Evolutionary conservation across 2,113 vertebrate genomes (phyloP), one percentile per base, ranked within the genome.

Genomic region (Ramphastos sulfuratus): DNA sequence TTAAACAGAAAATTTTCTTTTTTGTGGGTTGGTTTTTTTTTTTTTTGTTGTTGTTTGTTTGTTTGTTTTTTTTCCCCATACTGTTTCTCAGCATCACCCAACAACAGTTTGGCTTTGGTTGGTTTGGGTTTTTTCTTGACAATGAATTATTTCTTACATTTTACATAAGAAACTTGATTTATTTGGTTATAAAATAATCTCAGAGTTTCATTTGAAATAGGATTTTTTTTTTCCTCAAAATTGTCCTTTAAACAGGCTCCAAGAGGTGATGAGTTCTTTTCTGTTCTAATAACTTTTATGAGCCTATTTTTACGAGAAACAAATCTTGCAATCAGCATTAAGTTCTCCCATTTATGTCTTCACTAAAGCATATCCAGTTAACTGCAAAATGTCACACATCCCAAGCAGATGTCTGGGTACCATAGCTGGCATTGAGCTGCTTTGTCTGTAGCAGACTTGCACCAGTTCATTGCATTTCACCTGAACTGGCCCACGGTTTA

Each of bases 211-310:
- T 85, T 87, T 25, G 28, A 81, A 85, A 90, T 7, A 71, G 13
- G 56, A 39, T 50, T 55, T 66, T 35, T 52, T 31, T 27, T 9
- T 4, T n/a, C n/a, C 31, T 24, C 54, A 61, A 89, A 93, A 56
- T 72, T 87, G 37, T 63, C 81, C 77, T 78, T 78, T 92, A 24
- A 85, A 33, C 5, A 69, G 60, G 42, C 69, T 56, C 86, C 8
- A 25, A 79, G 87, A 55, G 58, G 35, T 61, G 42, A 85, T 59
- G 56, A 86, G 50, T 48, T 21, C 31, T 93, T 86, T 92, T 44
- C 56, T 94, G 65, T 91, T 73, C 92, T 93, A 88, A 87, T 87
- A 82, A 84, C 28, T 92, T 79, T 95, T 88, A 96, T 54, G 94
- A 92, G 30, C 58, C 16, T 64, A 73, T 72, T 97, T 76, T 95